Evolutionary conservation across 2,113 vertebrate species (phyloP).

Genomic region (rabbit (Oryctolagus cuniculus)): mOryCun1.1 NC_091438.1:110697001-110697500

Average conservation of each 20-base stretch:
- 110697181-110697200: not conserved
- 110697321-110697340: slow-evolving; percentile 59
- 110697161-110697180: slow-evolving; percentile 52
- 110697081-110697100: not conserved
- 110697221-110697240: slow-evolving; percentile 56
- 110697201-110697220: slow-evolving; percentile 5
- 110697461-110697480: not conserved
- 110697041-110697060: not conserved
- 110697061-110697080: slow-evolving; percentile 17
- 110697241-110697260: not conserved
- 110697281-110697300: slow-evolving; percentile 65
- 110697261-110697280: not conserved
- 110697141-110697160: not conserved
- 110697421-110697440: not conserved
- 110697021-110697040: not conserved
- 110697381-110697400: slow-evolving; percentile 50
- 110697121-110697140: slow-evolving; percentile 18
- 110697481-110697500: not conserved
- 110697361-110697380: slow-evolving; percentile 47
- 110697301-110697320: slow-evolving; percentile 51
- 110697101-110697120: not conserved
- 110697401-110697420: slow-evolving; percentile 52
- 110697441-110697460: not conserved
- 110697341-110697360: slow-evolving; percentile 52
- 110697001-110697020: no score